A percentile compares a stretch with the other conserved stretches of the same genome.
phyloP scores from a whole-genome alignment of 2,797 vertebrate genomes.

The Gambelia wislizenii region DNA sequence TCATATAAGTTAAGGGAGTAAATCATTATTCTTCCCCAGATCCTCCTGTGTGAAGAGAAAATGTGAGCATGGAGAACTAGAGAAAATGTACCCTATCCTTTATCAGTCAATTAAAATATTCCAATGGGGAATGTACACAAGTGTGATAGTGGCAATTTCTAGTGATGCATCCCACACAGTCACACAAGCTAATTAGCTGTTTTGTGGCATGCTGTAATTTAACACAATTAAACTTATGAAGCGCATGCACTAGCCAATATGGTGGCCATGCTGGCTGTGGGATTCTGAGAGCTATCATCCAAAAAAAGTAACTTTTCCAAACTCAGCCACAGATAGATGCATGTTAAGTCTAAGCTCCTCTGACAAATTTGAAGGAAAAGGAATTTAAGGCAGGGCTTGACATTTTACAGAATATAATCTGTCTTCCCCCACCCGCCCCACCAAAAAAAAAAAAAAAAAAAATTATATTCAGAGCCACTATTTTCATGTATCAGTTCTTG shows the following conservation, averaged over 20 bases:
- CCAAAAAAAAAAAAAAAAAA: no score
- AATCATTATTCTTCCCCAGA: no score
- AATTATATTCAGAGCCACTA: conserved; percentile 52
- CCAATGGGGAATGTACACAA: neutral
- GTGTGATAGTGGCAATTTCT: neutral
- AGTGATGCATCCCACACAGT: neutral
- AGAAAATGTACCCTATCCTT: no score
- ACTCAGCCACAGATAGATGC: conserved; percentile 20
- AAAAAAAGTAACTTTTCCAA: neutral
- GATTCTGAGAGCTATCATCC: neutral
- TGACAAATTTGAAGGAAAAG: conserved; percentile 39
- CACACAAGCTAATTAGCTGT: neutral
- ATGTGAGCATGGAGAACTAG: neutral
- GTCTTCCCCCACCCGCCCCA: neutral
- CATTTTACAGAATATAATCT: conserved; percentile 18
- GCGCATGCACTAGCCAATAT: no score
- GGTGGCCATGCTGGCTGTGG: neutral
- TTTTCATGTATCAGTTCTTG: conserved; percentile 59
- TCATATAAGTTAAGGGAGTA: neutral
- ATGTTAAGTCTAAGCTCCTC: conserved; percentile 24
- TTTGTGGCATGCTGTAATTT: no score
- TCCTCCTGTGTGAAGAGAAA: neutral
- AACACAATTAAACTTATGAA: no score
- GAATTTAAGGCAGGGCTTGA: conserved; percentile 29
- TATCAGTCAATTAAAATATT: no score